These are phyloP conservation scores for Trisateles emortualis DNA, from an alignment of 2,888 invertebrate genomes.

Conservation along the genomic window DNA sequence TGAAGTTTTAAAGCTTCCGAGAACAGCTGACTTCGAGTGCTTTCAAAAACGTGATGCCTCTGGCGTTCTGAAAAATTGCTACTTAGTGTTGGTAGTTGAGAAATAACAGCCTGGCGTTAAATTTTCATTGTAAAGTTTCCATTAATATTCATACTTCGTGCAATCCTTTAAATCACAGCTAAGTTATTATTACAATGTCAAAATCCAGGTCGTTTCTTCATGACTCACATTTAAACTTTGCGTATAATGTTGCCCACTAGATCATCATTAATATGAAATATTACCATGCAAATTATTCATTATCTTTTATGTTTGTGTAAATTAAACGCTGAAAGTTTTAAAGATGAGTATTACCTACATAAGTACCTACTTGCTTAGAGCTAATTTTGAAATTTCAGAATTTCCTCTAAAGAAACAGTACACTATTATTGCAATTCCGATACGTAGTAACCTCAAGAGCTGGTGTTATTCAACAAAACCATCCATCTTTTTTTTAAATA, in stretches of 20 bases:
- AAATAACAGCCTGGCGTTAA: constrained; percentile 10
- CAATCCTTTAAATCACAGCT: constrained; percentile 21
- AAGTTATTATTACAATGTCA: constrained; percentile 26
- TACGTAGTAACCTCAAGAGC: too few relatives aligned
- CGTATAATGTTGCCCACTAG: constrained; percentile 32
- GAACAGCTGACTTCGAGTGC: constrained; percentile 69
- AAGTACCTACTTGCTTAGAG: constrained; percentile 32
- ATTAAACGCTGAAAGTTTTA: constrained; percentile 53
- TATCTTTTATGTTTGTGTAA: constrained; percentile 55
- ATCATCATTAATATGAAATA: constrained; percentile 43
- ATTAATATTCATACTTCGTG: constrained; percentile 25
- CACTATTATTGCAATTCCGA: too few relatives aligned
- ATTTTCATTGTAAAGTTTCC: constrained; percentile 12
- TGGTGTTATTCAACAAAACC: background rate
- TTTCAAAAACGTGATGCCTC: constrained; percentile 57
- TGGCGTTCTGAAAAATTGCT: constrained; percentile 46
- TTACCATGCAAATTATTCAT: constrained; percentile 50
- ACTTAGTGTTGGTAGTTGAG: constrained; percentile 4
- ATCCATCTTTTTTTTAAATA: background rate
- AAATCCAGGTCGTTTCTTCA: constrained; percentile 24
- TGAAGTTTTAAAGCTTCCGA: constrained; percentile 66
- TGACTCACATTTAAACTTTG: constrained; percentile 28
- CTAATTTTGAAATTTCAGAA: too few relatives aligned
- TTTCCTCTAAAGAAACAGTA: too few relatives aligned
- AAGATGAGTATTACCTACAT: constrained; percentile 49